Evolutionary conservation across 2,797 vertebrate species (phyloP), one percentile per base, ranked within the genome.

Genomic region (Hypotaenidia philippensis): DNA sequence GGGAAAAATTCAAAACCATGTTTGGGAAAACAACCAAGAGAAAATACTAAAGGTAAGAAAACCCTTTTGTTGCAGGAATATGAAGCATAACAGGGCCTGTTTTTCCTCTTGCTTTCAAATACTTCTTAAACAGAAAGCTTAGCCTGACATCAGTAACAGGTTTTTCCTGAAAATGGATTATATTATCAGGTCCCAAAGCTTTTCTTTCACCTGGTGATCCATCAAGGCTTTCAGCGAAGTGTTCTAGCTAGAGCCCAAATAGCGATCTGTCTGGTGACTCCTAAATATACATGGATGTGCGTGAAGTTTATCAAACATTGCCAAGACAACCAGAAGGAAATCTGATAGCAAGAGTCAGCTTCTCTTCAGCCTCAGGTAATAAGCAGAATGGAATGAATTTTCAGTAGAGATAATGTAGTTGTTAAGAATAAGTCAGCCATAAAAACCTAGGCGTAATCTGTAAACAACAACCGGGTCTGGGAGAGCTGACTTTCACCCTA

Each of bases 401-500:
- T 94, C 78, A 57, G 87, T 87, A 65, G 85, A 87, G 78, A 74
- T 87, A 83, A 83, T 92, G 84, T n/a, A 68, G 78, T 90, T 96
- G 60, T 95, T 93, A 91, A 75, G 86, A 93, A 34, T 56, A 94
- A 96, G 79, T 86, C n/a, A 18, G 47, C 53, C 92, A 59, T 95
- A 44, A 94, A 93, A 87, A 72, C 32, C 32, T 45, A 55, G 70
- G 40, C 91, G 10, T 79, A 74, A 89, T 93, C 93, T 76, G 57
- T 89, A 89, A 95, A 95, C 93, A 92, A 82, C 90, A 87, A 45
- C 78, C 83, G 89, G 82, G 65, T 78, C 82, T 97, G 82, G 72
- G 87, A 95, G 85, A 93, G 92, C 84, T 96, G 95, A 94, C 96
- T 97, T 95, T 96, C 89, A 97, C 92, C 88, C 89, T 86, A 20